A percentile compares a stretch with the other conserved stretches of the same genome.
These are phyloP conservation scores for Calidris pygmaea DNA, from an alignment of 2,113 vertebrate genomes.

Conservation along the genomic window DNA sequence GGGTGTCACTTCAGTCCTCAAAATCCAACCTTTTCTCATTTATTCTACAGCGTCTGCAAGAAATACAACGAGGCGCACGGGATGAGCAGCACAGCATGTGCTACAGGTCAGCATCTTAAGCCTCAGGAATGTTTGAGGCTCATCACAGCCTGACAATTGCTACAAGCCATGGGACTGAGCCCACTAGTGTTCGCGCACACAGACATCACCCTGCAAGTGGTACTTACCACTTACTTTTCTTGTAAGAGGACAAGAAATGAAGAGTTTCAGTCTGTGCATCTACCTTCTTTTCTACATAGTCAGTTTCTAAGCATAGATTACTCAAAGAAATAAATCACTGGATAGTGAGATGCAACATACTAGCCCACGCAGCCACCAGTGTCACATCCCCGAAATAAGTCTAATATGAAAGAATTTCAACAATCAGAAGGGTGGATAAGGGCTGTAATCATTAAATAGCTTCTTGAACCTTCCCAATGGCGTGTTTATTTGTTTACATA, in stretches of 20 bases:
- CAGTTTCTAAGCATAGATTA: neutral
- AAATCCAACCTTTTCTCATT: neutral
- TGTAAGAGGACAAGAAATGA: neutral
- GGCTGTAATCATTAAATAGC: neutral
- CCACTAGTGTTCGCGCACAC: neutral
- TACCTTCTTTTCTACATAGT: neutral
- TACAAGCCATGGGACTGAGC: neutral
- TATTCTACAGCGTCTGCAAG: neutral
- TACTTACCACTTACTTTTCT: neutral
- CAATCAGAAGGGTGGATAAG: neutral
- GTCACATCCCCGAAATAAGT: neutral
- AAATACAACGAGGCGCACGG: neutral
- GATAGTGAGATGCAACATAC: neutral
- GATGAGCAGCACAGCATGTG: neutral
- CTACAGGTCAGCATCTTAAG: neutral
- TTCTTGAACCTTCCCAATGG: neutral
- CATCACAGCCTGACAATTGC: neutral
- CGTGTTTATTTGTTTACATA: neutral
- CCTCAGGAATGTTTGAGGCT: neutral
- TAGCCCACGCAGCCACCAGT: neutral
- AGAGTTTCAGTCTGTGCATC: neutral
- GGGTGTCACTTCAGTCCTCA: neutral
- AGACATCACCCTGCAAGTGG: neutral
- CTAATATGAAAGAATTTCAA: neutral
- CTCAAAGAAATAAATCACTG: neutral